Percentiles rank a stretch among this genome's conserved stretches.
Evolutionary conservation across 1,140 invertebrate species (phyloP).

Genomic region (Danaus melanippus): DNA sequence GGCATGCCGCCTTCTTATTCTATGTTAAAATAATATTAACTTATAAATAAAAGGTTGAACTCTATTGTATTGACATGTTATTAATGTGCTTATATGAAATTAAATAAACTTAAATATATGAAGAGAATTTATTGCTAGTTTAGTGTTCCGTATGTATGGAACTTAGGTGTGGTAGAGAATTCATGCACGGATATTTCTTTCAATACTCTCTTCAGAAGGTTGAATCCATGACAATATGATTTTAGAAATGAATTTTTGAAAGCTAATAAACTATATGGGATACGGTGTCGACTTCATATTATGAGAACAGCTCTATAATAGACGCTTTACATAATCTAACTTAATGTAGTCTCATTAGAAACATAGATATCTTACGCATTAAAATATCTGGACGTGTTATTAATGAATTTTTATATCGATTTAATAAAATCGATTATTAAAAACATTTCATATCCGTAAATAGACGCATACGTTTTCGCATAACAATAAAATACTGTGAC

Average conservation of each 20-base stretch:
- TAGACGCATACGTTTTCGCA: too few species aligned
- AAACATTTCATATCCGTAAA: too few species aligned
- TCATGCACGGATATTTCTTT: slow-evolving; percentile 42
- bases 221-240: slow-evolving; percentile 58
- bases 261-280: slow-evolving; percentile 29
- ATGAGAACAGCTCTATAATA: too few species aligned
- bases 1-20: slow-evolving; percentile 3
- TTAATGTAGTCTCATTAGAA: too few species aligned
- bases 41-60: slow-evolving; percentile 19
- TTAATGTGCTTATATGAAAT: slow-evolving; percentile 24
- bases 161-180: slow-evolving; percentile 35
- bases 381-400: too few species aligned
- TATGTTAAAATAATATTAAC: slow-evolving; percentile 19
- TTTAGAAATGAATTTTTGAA: slow-evolving; percentile 45
- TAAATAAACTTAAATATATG: slow-evolving; percentile 19
- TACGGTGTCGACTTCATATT: slow-evolving; percentile 26
- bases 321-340: too few species aligned
- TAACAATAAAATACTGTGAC: slow-evolving; percentile 3
- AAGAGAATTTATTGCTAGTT: slow-evolving; percentile 26
- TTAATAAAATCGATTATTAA: too few species aligned
- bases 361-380: too few species aligned
- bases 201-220: slow-evolving; percentile 35
- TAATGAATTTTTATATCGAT: too few species aligned
- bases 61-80: slow-evolving; percentile 26
- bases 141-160: slow-evolving; percentile 16